phyloP scores from a whole-genome alignment of 2,797 vertebrate genomes.

The Tenualosa ilisha region DNA sequence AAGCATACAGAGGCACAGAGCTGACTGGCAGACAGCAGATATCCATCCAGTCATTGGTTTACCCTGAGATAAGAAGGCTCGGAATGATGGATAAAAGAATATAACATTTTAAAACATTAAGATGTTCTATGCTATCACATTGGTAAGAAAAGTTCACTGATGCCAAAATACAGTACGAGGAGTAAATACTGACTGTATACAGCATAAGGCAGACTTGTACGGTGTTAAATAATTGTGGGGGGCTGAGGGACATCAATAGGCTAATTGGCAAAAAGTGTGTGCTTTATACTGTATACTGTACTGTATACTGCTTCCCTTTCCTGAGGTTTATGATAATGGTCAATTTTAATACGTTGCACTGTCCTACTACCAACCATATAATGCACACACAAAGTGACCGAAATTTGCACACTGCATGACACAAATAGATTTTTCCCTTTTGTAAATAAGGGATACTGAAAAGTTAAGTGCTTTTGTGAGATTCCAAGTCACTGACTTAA shows the following conservation, averaged over 20 bases:
- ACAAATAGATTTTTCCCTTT: background rate
- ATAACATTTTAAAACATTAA: background rate
- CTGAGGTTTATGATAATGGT: background rate
- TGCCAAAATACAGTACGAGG: background rate
- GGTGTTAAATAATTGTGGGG: background rate
- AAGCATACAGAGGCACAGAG: conserved; percentile 15
- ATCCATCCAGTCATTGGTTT: conserved; percentile 28
- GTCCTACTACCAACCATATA: background rate
- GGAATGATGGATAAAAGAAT: conserved; percentile 40
- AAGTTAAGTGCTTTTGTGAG: conserved; percentile 58
- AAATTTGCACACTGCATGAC: background rate
- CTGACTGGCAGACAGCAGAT: conserved; percentile 52
- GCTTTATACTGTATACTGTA: no score
- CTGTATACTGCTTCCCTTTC: background rate
- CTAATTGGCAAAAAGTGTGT: background rate
- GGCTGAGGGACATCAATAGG: background rate
- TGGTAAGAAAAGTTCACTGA: background rate
- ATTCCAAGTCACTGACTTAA: conserved; percentile 42
- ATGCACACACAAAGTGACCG: background rate
- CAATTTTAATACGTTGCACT: background rate
- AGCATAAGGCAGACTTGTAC: background rate
- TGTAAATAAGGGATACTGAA: background rate
- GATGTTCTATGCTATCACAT: background rate
- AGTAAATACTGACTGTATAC: background rate
- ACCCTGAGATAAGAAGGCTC: conserved; percentile 66